A percentile compares a stretch with the other conserved stretches of the same genome.
Evolutionary conservation across 1,140 invertebrate genomes (phyloP).

Genomic region (Condylostylus longicornis): DNA sequence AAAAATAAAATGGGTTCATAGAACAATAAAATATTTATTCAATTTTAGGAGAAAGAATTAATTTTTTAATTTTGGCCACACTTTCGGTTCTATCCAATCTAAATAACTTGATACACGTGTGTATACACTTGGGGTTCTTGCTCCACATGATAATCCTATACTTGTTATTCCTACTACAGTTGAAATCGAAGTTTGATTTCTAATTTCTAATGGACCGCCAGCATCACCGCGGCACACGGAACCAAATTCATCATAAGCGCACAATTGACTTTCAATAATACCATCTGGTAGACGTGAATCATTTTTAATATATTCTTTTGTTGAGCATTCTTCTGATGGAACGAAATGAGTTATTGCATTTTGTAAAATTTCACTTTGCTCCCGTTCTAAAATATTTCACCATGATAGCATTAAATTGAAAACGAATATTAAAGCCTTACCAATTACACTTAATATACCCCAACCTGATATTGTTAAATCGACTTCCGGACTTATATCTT

Average conservation of each 20-base stretch:
- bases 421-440: too few relatives aligned
- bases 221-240: slow-evolving; percentile 45
- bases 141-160: slow-evolving; percentile 44
- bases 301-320: background rate
- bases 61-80: background rate
- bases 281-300: background rate
- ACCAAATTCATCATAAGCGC: slow-evolving; percentile 38
- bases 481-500: too few relatives aligned
- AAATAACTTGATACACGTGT: background rate
- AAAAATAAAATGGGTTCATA: too few relatives aligned
- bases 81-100: background rate
- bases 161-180: slow-evolving; percentile 38
- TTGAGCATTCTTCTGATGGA: background rate
- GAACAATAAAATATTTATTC: too few relatives aligned
- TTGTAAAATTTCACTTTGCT: background rate
- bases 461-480: too few relatives aligned
- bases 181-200: slow-evolving; percentile 13
- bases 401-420: background rate
- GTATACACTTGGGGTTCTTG: slow-evolving; percentile 29
- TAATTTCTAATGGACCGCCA: slow-evolving; percentile 40
- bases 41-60: too few relatives aligned
- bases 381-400: background rate
- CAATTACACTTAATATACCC: too few relatives aligned
- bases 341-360: background rate
- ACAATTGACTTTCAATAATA: slow-evolving; percentile 30